Conservation (phyloP, 1,140 invertebrate species). For the Gryllus bimaculatus region DNA sequence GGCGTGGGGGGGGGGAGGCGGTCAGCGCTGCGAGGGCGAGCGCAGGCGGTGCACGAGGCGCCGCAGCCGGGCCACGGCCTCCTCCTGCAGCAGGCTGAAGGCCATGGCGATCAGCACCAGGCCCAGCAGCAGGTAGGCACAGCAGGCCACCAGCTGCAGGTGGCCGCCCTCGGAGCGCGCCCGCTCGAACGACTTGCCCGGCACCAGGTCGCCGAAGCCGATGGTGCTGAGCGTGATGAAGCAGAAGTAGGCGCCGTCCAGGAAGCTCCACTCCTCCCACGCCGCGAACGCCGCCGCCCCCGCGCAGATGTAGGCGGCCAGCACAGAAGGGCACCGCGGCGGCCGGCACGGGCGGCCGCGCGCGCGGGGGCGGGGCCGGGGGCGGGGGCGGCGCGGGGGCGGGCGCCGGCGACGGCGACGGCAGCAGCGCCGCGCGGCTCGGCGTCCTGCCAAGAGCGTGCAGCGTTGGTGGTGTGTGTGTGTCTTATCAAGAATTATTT, state of each 20-base stretch:
- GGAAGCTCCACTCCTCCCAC: constrained; percentile 66
- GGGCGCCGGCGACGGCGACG: constrained; percentile 30
- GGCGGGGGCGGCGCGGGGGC: constrained; percentile 27
- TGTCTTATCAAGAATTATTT: too few relatives aligned
- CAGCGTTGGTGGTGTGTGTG: too few relatives aligned
- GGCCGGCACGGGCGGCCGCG: constrained; percentile 48
- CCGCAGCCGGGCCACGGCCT: constrained; percentile 50
- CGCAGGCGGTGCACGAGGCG: background rate
- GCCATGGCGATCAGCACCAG: constrained; percentile 86
- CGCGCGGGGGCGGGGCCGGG: background rate
- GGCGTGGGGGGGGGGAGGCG: too few relatives aligned
- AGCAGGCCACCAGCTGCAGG: constrained; percentile 68
- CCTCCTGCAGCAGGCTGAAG: constrained; percentile 84
- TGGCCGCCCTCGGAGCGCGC: constrained; percentile 45
- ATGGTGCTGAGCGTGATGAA: constrained; percentile 82
- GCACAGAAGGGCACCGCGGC: constrained; percentile 57
- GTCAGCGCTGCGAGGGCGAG: background rate
- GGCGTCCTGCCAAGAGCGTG: constrained; percentile 42
- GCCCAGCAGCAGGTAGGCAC: constrained; percentile 77
- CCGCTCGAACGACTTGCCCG: constrained; percentile 44
- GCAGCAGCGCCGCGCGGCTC: constrained; percentile 53
- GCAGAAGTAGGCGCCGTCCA: constrained; percentile 79
- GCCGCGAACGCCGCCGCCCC: constrained; percentile 61
- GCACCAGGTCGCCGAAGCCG: constrained; percentile 74
- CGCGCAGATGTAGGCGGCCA: constrained; percentile 58